phyloP scores from a whole-genome alignment of 2,113 vertebrate genomes.

The Thamnaconus septentrionalis region DNA sequence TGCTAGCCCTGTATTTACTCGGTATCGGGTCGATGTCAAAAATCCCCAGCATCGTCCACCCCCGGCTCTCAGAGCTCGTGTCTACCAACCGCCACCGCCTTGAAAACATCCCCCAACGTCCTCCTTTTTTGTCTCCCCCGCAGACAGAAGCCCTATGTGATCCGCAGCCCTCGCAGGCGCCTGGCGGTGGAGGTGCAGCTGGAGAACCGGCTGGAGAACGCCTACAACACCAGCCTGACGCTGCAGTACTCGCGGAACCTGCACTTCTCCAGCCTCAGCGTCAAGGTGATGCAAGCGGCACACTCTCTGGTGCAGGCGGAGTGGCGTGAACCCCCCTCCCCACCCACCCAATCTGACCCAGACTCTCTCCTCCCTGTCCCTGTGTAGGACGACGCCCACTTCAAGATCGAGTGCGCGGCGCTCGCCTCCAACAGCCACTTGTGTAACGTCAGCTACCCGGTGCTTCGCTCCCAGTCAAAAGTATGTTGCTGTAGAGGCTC shows the following conservation, averaged over 20 bases:
- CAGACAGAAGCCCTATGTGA: slow-evolving; percentile 85
- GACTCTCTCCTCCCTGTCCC: slow-evolving; percentile 8
- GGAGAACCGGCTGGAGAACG: slow-evolving; percentile 88
- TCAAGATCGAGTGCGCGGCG: slow-evolving; percentile 86
- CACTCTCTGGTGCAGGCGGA: not conserved
- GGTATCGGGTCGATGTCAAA: no score
- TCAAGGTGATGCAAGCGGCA: slow-evolving; percentile 73
- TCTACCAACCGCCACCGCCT: no score
- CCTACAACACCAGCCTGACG: slow-evolving; percentile 89
- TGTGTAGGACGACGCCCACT: slow-evolving; percentile 75
- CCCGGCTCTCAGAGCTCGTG: no score
- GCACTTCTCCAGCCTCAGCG: slow-evolving; percentile 86
- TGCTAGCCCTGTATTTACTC: no score
- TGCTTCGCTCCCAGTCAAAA: slow-evolving; percentile 86
- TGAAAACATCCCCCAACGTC: not conserved
- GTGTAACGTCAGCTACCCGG: slow-evolving; percentile 87
- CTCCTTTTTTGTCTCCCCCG: slow-evolving; percentile 6
- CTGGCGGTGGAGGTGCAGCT: slow-evolving; percentile 81
- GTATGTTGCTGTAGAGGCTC: slow-evolving; percentile 52
- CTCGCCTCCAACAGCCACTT: slow-evolving; percentile 73
- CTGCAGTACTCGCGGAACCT: slow-evolving; percentile 88
- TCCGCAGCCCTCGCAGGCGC: slow-evolving; percentile 79
- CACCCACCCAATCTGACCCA: not conserved
- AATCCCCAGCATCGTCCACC: no score
- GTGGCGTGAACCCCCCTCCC: not conserved